A percentile compares a stretch with the other conserved stretches of the same genome.
These are phyloP conservation scores for Clamator glandarius DNA, from an alignment of 2,797 vertebrate genomes.

Conservation along the genomic window DNA sequence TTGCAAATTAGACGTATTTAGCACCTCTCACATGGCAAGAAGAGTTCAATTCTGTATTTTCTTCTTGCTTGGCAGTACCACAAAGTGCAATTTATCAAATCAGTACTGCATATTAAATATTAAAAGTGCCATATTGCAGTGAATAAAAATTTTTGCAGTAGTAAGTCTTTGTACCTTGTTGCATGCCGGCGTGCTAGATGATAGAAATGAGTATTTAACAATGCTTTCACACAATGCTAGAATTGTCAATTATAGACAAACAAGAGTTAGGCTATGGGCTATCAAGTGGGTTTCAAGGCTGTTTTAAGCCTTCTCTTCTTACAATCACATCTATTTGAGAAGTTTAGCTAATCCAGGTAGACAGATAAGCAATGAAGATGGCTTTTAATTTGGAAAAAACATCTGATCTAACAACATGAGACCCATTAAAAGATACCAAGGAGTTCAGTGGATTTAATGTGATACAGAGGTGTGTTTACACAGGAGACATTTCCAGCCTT, in stretches of 20 bases:
- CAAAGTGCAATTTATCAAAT: slow-evolving; percentile 45
- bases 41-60: slow-evolving; percentile 10
- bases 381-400: not conserved
- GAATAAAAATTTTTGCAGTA: slow-evolving; percentile 25
- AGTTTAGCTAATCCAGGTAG: not conserved
- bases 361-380: not conserved
- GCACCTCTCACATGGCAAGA: slow-evolving; percentile 12
- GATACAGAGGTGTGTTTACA: not conserved
- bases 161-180: slow-evolving; percentile 42
- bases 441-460: not conserved
- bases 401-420: not conserved
- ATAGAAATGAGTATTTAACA: slow-evolving; percentile 31
- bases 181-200: slow-evolving; percentile 6
- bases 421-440: not conserved
- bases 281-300: not conserved
- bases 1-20: slow-evolving; percentile 17
- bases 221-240: not conserved
- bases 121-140: slow-evolving; percentile 39
- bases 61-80: slow-evolving; percentile 42
- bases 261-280: not conserved
- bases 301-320: slow-evolving; percentile 33
- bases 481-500: not conserved
- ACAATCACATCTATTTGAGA: not conserved
- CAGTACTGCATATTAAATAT: slow-evolving; percentile 21
- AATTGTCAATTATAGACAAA: slow-evolving; percentile 13